Percentiles rank a stretch among this genome's conserved stretches.
Conservation (phyloP, 1,140 invertebrate genomes). For the Zaprionus ornatus region DNA sequence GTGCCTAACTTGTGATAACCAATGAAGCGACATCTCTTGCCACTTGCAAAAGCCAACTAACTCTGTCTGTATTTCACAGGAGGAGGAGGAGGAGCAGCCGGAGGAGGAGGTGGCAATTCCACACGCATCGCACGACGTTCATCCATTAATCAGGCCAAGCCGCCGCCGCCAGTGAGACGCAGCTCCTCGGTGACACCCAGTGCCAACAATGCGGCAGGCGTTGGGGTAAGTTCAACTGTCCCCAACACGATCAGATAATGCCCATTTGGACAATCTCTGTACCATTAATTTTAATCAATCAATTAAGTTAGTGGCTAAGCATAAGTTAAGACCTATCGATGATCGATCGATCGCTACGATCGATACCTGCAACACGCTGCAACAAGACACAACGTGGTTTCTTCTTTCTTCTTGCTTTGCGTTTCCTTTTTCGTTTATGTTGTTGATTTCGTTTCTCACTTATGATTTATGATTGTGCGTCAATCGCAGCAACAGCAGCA, state of each 20-base stretch:
- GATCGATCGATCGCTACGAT: neutral
- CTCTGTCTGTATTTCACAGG: conserved; percentile 47
- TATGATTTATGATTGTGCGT: conserved; percentile 62
- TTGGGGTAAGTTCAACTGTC: conserved; percentile 63
- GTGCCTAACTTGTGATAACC: conserved; percentile 44
- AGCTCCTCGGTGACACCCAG: conserved; percentile 91
- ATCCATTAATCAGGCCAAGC: conserved; percentile 88
- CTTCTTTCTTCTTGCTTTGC: conserved; percentile 25
- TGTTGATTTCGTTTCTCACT: conserved; percentile 50
- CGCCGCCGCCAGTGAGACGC: conserved; percentile 92
- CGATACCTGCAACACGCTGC: conserved; percentile 25
- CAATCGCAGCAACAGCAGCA: conserved; percentile 26
- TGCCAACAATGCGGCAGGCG: conserved; percentile 57
- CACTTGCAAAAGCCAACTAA: conserved; percentile 22
- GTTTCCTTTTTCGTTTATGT: conserved; percentile 47
- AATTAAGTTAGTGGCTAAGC: conserved; percentile 57
- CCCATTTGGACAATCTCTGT: neutral
- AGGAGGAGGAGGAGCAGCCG: conserved; percentile 39
- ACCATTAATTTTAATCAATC: neutral
- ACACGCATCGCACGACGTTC: conserved; percentile 80
- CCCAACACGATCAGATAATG: neutral
- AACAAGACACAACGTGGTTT: conserved; percentile 13
- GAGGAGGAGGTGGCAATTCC: conserved; percentile 56
- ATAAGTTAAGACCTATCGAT: conserved; percentile 12
- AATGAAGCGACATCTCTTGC: neutral